Conservation (phyloP, 2,113 vertebrate genomes). For the Larimichthys polyactis region DNA sequence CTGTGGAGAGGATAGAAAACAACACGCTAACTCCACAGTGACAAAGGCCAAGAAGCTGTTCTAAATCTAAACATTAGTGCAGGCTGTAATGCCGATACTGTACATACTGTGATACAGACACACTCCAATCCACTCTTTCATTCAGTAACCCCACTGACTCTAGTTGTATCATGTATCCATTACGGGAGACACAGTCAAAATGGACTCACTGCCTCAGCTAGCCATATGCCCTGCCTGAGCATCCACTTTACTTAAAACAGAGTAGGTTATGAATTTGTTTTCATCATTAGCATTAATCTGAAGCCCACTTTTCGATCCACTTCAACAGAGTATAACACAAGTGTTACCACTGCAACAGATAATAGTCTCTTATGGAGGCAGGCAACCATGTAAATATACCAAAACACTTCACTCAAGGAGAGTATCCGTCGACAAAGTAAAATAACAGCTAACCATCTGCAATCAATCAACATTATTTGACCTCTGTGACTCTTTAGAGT, state of each 20-base stretch:
- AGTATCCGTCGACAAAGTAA: constrained; percentile 6
- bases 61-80: constrained; percentile 62
- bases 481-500: constrained; percentile 1
- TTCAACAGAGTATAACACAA: constrained; percentile 30
- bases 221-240: constrained; percentile 45
- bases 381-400: not conserved
- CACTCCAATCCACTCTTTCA: constrained; percentile 49
- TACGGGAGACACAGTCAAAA: constrained; percentile 62
- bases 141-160: constrained; percentile 63
- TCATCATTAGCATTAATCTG: constrained; percentile 48
- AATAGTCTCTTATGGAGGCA: constrained; percentile 8
- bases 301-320: constrained; percentile 37
- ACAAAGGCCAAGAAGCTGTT: constrained; percentile 47
- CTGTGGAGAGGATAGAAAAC: constrained; percentile 57
- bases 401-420: constrained; percentile 36
- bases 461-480: constrained; percentile 6
- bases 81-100: constrained; percentile 44
- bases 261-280: constrained; percentile 43
- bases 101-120: constrained; percentile 39
- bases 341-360: constrained; percentile 22
- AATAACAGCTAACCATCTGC: constrained; percentile 10
- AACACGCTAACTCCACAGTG: constrained; percentile 36
- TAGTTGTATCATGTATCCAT: constrained; percentile 71
- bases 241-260: constrained; percentile 53
- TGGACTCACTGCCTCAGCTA: constrained; percentile 61